These are phyloP conservation scores for Caprella mutica DNA, from an alignment of 2,888 invertebrate species.

Conservation along the genomic window DNA sequence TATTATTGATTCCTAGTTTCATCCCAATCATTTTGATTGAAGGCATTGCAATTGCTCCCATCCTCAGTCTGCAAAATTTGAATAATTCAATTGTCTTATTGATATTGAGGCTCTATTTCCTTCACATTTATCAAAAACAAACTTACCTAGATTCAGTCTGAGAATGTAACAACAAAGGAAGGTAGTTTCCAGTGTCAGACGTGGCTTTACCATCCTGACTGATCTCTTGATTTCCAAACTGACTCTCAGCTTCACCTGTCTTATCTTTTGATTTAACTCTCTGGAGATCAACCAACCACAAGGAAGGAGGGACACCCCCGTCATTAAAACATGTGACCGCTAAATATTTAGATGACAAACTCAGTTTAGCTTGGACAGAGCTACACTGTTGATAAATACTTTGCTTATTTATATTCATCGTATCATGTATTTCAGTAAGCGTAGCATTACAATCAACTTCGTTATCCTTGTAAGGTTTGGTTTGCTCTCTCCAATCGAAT, in stretches of 20 bases:
- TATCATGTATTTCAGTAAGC: not conserved
- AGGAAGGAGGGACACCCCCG: not conserved
- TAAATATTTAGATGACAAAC: not conserved
- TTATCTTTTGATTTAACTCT: too few species aligned
- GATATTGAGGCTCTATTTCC: not conserved
- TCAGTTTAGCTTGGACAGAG: not conserved
- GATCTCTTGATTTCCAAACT: too few species aligned
- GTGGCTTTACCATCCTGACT: too few species aligned
- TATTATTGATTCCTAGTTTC: not conserved
- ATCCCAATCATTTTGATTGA: not conserved
- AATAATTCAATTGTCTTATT: not conserved
- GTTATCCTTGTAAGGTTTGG: not conserved
- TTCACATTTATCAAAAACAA: not conserved
- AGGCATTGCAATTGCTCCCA: slow-evolving; percentile 5
- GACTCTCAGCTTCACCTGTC: too few species aligned
- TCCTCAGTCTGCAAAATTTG: not conserved
- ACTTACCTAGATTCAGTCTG: not conserved
- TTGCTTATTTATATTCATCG: not conserved
- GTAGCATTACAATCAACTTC: not conserved
- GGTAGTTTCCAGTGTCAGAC: too few species aligned
- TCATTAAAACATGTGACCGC: not conserved
- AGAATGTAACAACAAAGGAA: not conserved
- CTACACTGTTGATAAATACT: not conserved
- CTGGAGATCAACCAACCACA: slow-evolving; percentile 5
- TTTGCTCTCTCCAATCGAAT: not conserved